Base-by-base conservation (phyloP, 2,797 vertebrate species). In the Tapera naevia region DNA sequence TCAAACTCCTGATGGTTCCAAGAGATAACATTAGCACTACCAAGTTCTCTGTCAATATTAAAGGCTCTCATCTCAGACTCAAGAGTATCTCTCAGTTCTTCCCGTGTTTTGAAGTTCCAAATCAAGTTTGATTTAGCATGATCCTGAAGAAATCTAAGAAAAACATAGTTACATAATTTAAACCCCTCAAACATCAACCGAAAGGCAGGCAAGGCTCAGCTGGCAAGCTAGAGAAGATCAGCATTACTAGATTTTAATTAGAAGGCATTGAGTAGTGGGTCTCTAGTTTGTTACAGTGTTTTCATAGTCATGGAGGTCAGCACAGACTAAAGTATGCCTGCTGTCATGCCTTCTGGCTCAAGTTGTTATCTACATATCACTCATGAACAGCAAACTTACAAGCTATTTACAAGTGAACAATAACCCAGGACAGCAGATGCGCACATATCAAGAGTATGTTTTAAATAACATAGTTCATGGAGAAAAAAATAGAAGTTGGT, bases 1-100 rank as follows among this genome's bases (percentile, higher is more conserved):
- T 99, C 99, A 98, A 99, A 99, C 97, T 99, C 99, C 94, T 99
- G 99, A 94, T 99, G 99, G 97, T 99, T 99, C 99, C 99, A 99
- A 41, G 99, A 99, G 91, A 99, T 99, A 95, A 99, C 98, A 50
- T 97, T 99, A 95, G 98, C 97, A 66, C 97, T 99, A 89, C 99
- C 99, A n/a, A 99, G 99, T 92, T 99, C 99, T 4, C 99, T 98
- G 97, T 99, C 99, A 75, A 99, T 98, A 41, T 97, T 97, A 97
- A 99, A 99, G 10, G 99, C 98, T 69, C 99, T 98, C 99, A 99
- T 99, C 97, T 99, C 99, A 66, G 98, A 98, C 95, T 99, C 99
- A 86, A 99, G 98, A 81, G 98, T 98, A 71, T 99, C 99, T 76
- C 99, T 99, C 91, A 99, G 97, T 97, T 99, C 99, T 98, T 99